Evolutionary conservation across 2,888 invertebrate species (phyloP).

Genomic region (Metacarcinus magister): DNA sequence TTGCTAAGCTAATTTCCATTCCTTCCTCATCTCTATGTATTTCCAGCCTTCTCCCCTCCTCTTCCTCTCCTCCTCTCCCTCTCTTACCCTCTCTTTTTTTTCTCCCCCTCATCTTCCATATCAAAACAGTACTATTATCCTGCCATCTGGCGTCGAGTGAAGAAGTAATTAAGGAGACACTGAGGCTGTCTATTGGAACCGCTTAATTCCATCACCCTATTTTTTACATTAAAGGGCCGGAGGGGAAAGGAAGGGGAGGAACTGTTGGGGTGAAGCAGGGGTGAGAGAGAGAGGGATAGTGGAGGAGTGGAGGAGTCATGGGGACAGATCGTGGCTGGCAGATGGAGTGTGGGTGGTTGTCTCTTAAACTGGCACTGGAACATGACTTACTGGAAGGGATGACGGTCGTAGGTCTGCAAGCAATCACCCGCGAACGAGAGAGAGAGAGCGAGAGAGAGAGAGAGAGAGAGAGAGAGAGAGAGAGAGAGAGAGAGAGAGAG

Average conservation of each 20-base stretch:
- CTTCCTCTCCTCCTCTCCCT: not conserved
- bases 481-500: not conserved
- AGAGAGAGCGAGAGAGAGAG: not conserved
- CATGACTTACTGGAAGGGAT: not conserved
- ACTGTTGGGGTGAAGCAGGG: not conserved
- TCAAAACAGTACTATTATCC: slow-evolving; percentile 54
- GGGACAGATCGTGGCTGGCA: not conserved
- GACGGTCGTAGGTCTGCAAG: not conserved
- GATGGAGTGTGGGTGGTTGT: slow-evolving; percentile 16
- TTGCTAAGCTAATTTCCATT: not conserved
- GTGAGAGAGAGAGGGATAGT: not conserved
- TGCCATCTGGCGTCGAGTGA: slow-evolving; percentile 18
- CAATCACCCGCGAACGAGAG: not conserved
- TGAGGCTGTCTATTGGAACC: not conserved
- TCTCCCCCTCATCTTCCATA: not conserved
- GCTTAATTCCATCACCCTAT: not conserved
- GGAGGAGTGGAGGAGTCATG: not conserved
- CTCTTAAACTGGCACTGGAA: not conserved
- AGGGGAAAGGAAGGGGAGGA: not conserved
- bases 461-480: not conserved
- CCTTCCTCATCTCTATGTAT: not conserved
- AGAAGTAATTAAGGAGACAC: slow-evolving; percentile 40
- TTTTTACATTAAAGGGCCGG: not conserved
- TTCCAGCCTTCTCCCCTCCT: not conserved
- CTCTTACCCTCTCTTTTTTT: not conserved